Evolutionary conservation across 2,113 vertebrate species (phyloP), one percentile per base, ranked within the genome.

Genomic region (Istiophorus platypterus): DNA sequence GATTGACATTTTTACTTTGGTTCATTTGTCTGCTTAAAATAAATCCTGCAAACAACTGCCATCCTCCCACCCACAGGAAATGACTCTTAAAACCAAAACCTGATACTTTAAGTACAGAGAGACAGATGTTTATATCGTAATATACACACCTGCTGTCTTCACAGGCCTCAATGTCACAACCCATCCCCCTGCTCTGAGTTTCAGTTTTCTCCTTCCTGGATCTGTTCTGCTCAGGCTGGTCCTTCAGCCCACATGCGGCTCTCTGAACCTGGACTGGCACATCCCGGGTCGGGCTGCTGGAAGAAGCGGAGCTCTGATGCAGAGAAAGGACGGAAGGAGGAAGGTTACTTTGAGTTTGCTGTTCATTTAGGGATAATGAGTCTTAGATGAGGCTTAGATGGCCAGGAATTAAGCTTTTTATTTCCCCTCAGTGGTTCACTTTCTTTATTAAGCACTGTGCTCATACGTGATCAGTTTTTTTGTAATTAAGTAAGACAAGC

Each of bases 141-240:
- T 7, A 71, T 11, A 82, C 80, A 54, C 57, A 93, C 92, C 86
- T 85, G 90, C 15, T 68, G 54, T 88, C 82, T 14, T 88, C 88
- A 58, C 22, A 56, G 75, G 80, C 4, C 39, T 91, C 83, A 10
- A 45, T 61, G 37, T 94, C 89, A 9, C 76, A 24, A 61, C 41
- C 47, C 76, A 61, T 81, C 18, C 15, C 81, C 77, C 39, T 83
- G 29, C 64, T 75, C 29, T 76, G 79, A 51, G 82, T 58, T 18
- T 88, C 89, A 14, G 80, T 57, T 41, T 73, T 91, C 49, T 92
- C 93, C 26, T 56, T 89, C 66, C 61, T 85, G 18, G 68, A 1
- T 78, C 56, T 49, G 68, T 73, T 85, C 56, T 85, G 76, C 42
- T 94, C 91, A 0, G 72, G 0, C 47, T 67, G 78, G 34, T 72